These are phyloP conservation scores for Myrmecobius fasciatus DNA, from an alignment of 2,113 vertebrate genomes.

Conservation along the genomic window DNA sequence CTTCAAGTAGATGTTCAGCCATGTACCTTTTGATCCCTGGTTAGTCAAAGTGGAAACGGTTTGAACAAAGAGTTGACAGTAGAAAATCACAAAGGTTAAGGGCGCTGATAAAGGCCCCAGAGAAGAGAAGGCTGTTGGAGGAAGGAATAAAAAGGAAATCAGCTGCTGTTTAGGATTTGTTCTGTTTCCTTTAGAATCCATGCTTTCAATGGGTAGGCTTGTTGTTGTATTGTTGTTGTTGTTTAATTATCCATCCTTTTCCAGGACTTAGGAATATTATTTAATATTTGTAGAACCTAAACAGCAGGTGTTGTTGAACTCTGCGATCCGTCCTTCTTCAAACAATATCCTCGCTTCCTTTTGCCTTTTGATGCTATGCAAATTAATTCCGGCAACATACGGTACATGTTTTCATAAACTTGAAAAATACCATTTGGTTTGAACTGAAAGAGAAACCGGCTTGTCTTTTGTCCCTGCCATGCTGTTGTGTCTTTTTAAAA, in stretches of 20 bases:
- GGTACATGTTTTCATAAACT: constrained; percentile 28
- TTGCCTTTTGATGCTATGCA: neutral
- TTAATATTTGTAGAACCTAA: constrained; percentile 39
- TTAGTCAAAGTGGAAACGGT: neutral
- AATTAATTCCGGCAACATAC: constrained; percentile 10
- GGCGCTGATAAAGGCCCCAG: constrained; percentile 24
- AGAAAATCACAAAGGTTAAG: constrained; percentile 23
- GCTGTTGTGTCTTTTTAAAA: constrained; percentile 47
- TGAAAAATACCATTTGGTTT: constrained; percentile 30
- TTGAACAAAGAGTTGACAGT: constrained; percentile 17
- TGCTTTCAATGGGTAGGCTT: neutral
- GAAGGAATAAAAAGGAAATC: constrained; percentile 13
- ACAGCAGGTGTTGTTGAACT: constrained; percentile 44
- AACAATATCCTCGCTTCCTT: neutral
- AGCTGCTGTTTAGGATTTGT: neutral
- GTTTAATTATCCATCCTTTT: constrained; percentile 19
- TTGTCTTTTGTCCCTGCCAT: constrained; percentile 51
- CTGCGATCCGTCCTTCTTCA: constrained; percentile 15
- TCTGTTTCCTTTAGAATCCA: neutral
- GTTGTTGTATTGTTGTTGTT: neutral
- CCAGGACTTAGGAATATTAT: constrained; percentile 9
- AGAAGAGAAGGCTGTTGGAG: constrained; percentile 22
- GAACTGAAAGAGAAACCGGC: constrained; percentile 45
- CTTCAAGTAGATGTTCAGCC: neutral
- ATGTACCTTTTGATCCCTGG: neutral